These are phyloP conservation scores for Cavia porcellus DNA, from an alignment of 2,113 vertebrate species.

Conservation along the genomic window DNA sequence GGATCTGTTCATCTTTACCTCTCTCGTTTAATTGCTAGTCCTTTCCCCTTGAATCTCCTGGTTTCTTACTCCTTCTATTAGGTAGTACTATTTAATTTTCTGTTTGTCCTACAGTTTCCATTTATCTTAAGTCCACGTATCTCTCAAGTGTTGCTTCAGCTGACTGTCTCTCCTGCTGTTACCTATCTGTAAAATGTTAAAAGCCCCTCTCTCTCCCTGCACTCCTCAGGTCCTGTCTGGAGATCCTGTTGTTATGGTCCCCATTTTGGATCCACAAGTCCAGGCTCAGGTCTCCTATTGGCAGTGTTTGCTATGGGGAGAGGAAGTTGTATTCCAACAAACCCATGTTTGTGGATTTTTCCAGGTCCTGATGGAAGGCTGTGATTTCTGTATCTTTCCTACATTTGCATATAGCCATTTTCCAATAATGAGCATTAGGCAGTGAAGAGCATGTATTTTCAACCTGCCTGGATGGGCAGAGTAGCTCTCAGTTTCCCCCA, in stretches of 20 bases:
- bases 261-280: rapidly evolving
- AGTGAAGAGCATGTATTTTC: background rate
- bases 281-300: background rate
- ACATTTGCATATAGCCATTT: background rate
- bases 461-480: background rate
- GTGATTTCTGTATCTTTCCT: background rate
- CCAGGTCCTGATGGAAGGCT: background rate
- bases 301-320: background rate
- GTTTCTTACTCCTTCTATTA: background rate
- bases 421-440: background rate
- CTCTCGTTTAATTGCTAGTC: background rate
- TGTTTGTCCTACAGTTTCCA: background rate
- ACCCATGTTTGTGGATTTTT: background rate
- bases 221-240: background rate
- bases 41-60: background rate
- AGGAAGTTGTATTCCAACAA: background rate
- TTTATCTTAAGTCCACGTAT: background rate
- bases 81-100: background rate
- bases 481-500: no score
- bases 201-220: background rate
- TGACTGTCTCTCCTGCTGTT: background rate
- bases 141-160: background rate
- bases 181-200: background rate
- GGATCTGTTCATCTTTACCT: background rate
- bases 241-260: background rate